Evolutionary conservation across 1,140 invertebrate genomes (phyloP), one percentile per base, ranked within the genome.

Genomic region (Trichonephila clavata): DNA sequence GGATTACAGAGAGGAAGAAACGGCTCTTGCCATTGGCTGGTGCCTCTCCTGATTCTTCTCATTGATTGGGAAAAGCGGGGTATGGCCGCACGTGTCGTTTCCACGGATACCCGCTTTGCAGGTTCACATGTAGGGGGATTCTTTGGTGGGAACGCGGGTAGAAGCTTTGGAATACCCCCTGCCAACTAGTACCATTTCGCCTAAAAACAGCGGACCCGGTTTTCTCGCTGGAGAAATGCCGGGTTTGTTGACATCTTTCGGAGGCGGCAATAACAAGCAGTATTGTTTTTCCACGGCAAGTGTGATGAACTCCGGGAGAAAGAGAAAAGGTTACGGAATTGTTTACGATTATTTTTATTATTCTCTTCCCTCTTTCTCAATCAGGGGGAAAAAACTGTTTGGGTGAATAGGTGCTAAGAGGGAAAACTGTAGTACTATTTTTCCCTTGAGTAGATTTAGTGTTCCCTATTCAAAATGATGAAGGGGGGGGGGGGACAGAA

Each of bases 81-180:
- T 61, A 68, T 18, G 65, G 59, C 57, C 21, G 92, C 92, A 93
- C 92, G 92, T 93, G 92, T 86, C 68, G 92, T 93, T 63, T 77
- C 92, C 65, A 93, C 86, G 92, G 65, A 68, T 77, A 77, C 65
- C 86, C 65, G 84, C 90, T 83, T 32, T 90, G 89, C 87, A 89
- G 87, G 59, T 87, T 87, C 86, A 39, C 59, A 39, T 61, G 86
- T 32, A 84, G 81, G 57, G 43, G 57, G 57, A 84, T 84, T 84
- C 57, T 84, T 59, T 20, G 43, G 71, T 50, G 50, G 7, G 24
- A 77, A 27, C 71, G 14, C 71, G 50, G 50, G 43, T 84, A 84
- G 57, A 59, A 84, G 43, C 81, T 84, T 39, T 21, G 57, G 39
- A 50, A 50, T 59, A 57, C 24, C 57, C 81, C 43, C 43, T 84